These are phyloP conservation scores for Porites lutea DNA, from an alignment of 64 coral and sea anemone species.

Conservation along the genomic window DNA sequence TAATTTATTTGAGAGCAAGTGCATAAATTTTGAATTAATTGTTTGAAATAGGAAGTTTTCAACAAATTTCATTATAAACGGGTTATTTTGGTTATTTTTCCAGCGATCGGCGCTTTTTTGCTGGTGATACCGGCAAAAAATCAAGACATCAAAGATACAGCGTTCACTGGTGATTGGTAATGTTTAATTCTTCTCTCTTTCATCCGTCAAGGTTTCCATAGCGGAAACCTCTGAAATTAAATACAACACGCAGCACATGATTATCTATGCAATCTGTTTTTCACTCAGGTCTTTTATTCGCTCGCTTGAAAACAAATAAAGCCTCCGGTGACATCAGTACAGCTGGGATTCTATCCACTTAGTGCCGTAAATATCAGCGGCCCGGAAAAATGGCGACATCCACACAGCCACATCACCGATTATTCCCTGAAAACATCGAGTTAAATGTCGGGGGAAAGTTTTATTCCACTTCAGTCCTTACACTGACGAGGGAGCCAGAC, in stretches of 20 bases:
- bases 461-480: slow-evolving; percentile 86
- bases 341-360: not conserved
- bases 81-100: not conserved
- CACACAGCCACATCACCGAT: slow-evolving; percentile 18
- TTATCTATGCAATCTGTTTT: slow-evolving; percentile 2
- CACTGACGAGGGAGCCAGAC: slow-evolving; percentile 81
- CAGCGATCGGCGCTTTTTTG: not conserved
- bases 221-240: slow-evolving; percentile 22
- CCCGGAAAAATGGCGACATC: slow-evolving; percentile 62
- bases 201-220: not conserved
- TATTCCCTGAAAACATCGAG: slow-evolving; percentile 94
- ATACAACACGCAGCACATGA: slow-evolving; percentile 15
- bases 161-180: not conserved
- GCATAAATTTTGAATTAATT: not conserved
- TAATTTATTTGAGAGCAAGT: not conserved
- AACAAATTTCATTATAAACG: not conserved
- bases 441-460: slow-evolving; percentile 92
- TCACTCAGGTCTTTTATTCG: slow-evolving; percentile 12
- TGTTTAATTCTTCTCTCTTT: slow-evolving; percentile 1
- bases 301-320: slow-evolving; percentile 45
- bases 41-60: not conserved
- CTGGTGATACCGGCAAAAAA: not conserved
- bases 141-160: not conserved
- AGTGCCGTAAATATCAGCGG: not conserved
- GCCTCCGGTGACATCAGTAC: not conserved